These are phyloP conservation scores for Lanistes nyassanus DNA, from an alignment of 1,140 invertebrate genomes.

Conservation along the genomic window DNA sequence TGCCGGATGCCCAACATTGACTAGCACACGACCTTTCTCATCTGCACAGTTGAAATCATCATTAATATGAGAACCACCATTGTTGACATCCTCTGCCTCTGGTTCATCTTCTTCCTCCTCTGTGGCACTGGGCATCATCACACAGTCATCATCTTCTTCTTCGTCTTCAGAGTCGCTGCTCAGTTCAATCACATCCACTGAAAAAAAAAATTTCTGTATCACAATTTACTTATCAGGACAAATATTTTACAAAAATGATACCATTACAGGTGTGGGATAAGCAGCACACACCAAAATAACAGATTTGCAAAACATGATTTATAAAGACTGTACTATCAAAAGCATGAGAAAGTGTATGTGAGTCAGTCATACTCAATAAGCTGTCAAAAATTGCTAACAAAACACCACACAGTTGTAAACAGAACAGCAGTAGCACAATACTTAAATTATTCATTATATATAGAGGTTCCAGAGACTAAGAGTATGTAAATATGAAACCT, in stretches of 20 bases:
- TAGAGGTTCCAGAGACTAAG: neutral
- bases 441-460: neutral
- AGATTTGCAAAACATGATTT: too few relatives aligned
- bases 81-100: conserved; percentile 75
- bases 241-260: neutral
- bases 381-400: too few relatives aligned
- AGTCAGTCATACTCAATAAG: too few relatives aligned
- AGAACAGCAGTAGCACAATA: neutral
- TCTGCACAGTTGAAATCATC: conserved; percentile 90
- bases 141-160: conserved; percentile 65
- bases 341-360: too few relatives aligned
- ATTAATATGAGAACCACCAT: conserved; percentile 67
- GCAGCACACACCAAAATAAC: too few relatives aligned
- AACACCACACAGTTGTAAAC: neutral
- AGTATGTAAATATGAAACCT: neutral
- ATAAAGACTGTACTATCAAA: too few relatives aligned
- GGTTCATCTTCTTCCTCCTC: conserved; percentile 57
- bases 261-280: neutral
- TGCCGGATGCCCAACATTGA: conserved; percentile 95
- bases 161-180: conserved; percentile 61
- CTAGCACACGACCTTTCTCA: conserved; percentile 89
- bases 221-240: neutral
- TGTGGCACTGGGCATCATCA: conserved; percentile 49
- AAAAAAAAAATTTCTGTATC: neutral
- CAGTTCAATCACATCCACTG: conserved; percentile 53